Evolutionary conservation across 2,113 vertebrate genomes (phyloP).

Genomic region (Tautogolabrus adspersus): DNA sequence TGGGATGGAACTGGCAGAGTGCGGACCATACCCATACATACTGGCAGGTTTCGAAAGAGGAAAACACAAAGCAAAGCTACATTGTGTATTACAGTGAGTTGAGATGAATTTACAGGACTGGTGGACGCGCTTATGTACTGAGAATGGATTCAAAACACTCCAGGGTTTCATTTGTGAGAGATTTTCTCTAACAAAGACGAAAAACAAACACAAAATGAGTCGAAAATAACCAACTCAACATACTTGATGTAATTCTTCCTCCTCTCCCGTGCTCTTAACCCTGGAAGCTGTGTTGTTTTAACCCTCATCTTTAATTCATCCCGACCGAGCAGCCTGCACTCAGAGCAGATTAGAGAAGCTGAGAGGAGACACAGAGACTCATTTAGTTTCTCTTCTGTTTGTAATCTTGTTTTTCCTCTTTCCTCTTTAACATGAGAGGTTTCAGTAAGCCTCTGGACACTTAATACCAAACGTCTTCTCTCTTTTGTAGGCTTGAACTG

Average conservation of each 20-base stretch:
- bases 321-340: slow-evolving; percentile 83
- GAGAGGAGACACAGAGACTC: slow-evolving; percentile 76
- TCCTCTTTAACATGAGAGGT: slow-evolving; percentile 35
- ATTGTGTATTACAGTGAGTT: slow-evolving; percentile 9
- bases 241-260: neutral
- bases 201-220: neutral
- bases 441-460: slow-evolving; percentile 33
- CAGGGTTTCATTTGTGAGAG: neutral
- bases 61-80: slow-evolving; percentile 12
- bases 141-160: slow-evolving; percentile 11
- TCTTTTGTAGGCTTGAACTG: neutral
- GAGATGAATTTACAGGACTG: slow-evolving; percentile 12
- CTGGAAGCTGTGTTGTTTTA: slow-evolving; percentile 88
- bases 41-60: slow-evolving; percentile 41
- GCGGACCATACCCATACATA: slow-evolving; percentile 49
- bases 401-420: slow-evolving; percentile 48
- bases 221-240: neutral
- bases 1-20: slow-evolving; percentile 56
- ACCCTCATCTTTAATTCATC: slow-evolving; percentile 95
- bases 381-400: slow-evolving; percentile 56
- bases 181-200: slow-evolving; percentile 1
- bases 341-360: slow-evolving; percentile 52
- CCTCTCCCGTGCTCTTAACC: slow-evolving; percentile 81
- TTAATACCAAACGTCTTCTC: neutral
- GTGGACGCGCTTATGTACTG: slow-evolving; percentile 14